These are phyloP conservation scores for Hirudo medicinalis DNA, from an alignment of 1,140 invertebrate genomes.

Conservation along the genomic window DNA sequence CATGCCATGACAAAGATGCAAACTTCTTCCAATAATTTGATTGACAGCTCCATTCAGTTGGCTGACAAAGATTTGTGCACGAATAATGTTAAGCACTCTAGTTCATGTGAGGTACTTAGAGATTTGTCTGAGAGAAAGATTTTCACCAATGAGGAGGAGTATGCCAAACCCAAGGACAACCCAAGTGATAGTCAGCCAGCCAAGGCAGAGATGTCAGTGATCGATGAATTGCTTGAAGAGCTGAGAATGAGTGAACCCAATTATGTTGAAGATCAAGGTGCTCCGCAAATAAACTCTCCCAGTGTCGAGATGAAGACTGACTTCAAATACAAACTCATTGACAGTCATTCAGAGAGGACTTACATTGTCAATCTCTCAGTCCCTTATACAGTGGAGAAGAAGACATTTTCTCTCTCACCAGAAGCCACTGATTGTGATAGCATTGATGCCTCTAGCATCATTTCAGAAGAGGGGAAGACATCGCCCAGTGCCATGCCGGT, in stretches of 20 bases:
- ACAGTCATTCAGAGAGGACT: no score
- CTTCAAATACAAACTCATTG: no score
- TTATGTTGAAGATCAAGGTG: background rate
- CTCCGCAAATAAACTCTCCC: background rate
- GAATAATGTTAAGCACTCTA: no score
- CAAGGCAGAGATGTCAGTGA: background rate
- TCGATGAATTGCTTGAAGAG: slow-evolving; percentile 2
- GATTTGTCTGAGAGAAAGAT: background rate
- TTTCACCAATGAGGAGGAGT: background rate
- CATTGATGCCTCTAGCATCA: slow-evolving; percentile 64
- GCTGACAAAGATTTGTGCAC: no score
- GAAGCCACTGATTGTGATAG: slow-evolving; percentile 91
- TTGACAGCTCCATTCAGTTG: background rate
- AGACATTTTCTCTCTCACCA: slow-evolving; percentile 73
- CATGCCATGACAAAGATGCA: background rate
- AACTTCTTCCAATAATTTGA: slow-evolving; percentile 5
- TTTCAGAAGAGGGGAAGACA: slow-evolving; percentile 41
- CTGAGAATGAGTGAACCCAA: background rate
- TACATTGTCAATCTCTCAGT: slow-evolving; percentile 36
- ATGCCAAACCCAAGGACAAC: background rate
- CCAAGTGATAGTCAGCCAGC: background rate
- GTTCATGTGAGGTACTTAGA: no score
- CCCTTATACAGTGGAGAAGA: slow-evolving; percentile 31
- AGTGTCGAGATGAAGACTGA: no score
- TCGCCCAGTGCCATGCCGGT: slow-evolving; percentile 61